Evolutionary conservation across 2,797 vertebrate genomes (phyloP).

Genomic region (Buceros bicornis): DNA sequence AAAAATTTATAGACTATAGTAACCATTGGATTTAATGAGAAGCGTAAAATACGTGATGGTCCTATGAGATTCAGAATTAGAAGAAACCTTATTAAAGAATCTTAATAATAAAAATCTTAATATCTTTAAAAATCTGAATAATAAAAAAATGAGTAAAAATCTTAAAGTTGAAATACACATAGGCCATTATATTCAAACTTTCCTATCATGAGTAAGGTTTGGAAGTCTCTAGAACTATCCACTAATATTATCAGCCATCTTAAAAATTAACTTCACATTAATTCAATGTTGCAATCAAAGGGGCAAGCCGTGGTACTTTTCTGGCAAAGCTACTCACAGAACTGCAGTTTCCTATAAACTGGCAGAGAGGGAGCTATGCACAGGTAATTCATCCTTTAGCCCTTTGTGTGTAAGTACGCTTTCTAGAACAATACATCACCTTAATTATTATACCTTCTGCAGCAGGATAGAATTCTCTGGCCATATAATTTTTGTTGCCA

Average conservation of each 20-base stretch:
- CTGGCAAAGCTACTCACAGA: background rate
- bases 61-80: background rate
- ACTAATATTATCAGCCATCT: background rate
- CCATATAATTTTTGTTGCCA: background rate
- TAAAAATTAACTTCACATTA: background rate
- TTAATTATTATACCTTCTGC: slow-evolving; percentile 26
- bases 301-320: background rate
- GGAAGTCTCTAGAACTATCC: background rate
- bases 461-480: slow-evolving; percentile 7
- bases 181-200: background rate
- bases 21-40: background rate
- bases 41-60: background rate
- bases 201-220: background rate
- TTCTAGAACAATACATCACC: background rate
- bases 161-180: background rate
- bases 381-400: background rate
- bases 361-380: background rate
- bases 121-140: background rate
- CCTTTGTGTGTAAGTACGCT: background rate
- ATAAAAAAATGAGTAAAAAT: background rate
- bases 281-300: background rate
- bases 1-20: background rate
- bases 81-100: background rate
- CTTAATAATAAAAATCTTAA: background rate
- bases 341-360: background rate